Base-by-base conservation (phyloP, 2,888 invertebrate species). In the Patella depressa region DNA sequence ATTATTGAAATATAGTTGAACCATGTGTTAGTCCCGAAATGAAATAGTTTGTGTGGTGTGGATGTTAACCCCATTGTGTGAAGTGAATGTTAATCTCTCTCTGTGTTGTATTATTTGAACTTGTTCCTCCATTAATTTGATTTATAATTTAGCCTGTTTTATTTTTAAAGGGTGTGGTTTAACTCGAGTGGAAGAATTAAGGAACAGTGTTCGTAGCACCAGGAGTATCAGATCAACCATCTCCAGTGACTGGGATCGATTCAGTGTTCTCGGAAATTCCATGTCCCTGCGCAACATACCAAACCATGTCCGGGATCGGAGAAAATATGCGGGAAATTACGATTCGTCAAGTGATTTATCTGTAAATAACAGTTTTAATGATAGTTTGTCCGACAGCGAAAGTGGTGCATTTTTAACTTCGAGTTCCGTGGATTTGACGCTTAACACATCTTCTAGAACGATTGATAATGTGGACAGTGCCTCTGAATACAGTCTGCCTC, bases 241-340 rank as follows among this genome's bases (percentile, higher is more conserved):
- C 45, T 86, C 85, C 71, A 85, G 85, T 75, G 87, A 87, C 74
- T 87, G 87, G 88, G 88, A 88, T 75, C 78, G 84, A 2, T 87
- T 85, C 79, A 88, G 87, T 76, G 75, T 87, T 57, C 75, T 88
- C n/a, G 81, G 82, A 3, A 82, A 86, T 5, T 85, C 87, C 2
- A 73, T 77, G 15, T 53, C 74, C 15, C 59, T 80, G 55, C 79
- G 81, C 54, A 78, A 81, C 53, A 74, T 82, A n/a, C 81, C 81
- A n/a, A 79, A 81, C 29, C 55, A 74, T 15, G 74, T 76, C 24
- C 71, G 74, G 69, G 79, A 79, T 34, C 78, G 80, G 76, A 76
- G 73, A 55, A 72, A 76, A 82, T 45, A 80, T 78, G 3, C 76
- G 78, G 7, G 78, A 79, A 73, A 71, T 80, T 65, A 81, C 80